These are phyloP conservation scores for Orcinus orca DNA, from an alignment of 2,113 vertebrate species.

Conservation along the genomic window DNA sequence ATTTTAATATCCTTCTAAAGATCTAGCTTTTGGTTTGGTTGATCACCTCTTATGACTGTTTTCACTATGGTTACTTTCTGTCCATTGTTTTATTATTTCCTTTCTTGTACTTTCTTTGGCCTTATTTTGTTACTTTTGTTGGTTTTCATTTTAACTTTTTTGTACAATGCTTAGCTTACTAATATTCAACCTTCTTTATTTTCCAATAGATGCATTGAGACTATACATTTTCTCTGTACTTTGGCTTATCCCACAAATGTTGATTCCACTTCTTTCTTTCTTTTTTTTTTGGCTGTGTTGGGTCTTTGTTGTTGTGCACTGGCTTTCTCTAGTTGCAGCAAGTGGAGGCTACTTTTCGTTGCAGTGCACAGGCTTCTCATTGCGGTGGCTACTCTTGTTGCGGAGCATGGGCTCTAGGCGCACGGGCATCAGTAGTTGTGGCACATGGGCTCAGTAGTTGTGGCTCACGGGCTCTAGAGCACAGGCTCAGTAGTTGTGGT, in stretches of 20 bases:
- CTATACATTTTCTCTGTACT: neutral
- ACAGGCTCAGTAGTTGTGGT: no score
- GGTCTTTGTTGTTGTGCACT: no score
- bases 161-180: neutral
- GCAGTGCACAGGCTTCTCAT: no score
- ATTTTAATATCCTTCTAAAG: neutral
- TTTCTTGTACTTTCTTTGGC: neutral
- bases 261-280: no score
- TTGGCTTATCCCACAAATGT: neutral
- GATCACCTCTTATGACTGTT: neutral
- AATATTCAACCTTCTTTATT: neutral
- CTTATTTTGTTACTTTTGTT: neutral
- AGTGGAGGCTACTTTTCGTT: no score
- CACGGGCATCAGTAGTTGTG: no score
- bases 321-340: no score
- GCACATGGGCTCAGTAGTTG: no score
- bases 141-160: neutral
- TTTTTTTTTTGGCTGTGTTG: no score
- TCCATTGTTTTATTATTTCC: neutral
- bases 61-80: neutral
- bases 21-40: neutral
- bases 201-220: neutral
- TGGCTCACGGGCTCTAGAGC: no score
- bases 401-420: no score
- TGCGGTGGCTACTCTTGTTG: no score